Base-by-base conservation (phyloP, 2,888 invertebrate species). In the Chymomyza procnemis region DNA sequence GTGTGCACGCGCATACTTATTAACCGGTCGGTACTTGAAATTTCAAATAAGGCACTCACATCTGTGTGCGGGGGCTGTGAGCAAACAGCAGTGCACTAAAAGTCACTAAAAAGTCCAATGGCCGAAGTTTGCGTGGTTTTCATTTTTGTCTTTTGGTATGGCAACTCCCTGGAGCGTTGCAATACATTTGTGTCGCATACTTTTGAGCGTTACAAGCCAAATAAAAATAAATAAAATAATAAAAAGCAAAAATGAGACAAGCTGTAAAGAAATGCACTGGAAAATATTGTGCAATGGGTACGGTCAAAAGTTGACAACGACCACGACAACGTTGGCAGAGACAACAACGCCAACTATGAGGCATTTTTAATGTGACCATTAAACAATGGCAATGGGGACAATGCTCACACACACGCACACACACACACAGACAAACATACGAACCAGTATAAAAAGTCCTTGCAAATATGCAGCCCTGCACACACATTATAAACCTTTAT, bases 351-450 rank as follows among this genome's bases (percentile, higher is more conserved):
- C 78, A 74, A 83, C 77, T 84, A 81, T 85, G 75, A 85, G 83
- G 75, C 85, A 81, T 86, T 87, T 82, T 88, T 86, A 87, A 88
- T 86, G 79, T 76, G 78, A 74, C 76, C 85, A 86, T 85, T 85
- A 88, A 85, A 85, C 88, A 85, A 88, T 80, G 77, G 80, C 88
- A 85, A 84, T 74, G 75, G 72, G 82, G 77, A 86, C 87, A 79
- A 76, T 68, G 79, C 73, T 78, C 66, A 67, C 67, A 69, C 54
- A 66, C 57, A 60, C 21, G 58, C 46, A 34, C 26, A 41, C 12
- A 58, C 52, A 52, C 50, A 50, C 50, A 50, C 50, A 54, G 1
- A 54, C 50, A 50, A 9, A 50, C 50, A 50, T n/a, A 50, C n/a
- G 60, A 62, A 67, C 66, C 69, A 69, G 34, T 9, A 41, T 14